Base-by-base conservation (phyloP, 1,140 invertebrate species). In the Pristionchus pacificus region DNA sequence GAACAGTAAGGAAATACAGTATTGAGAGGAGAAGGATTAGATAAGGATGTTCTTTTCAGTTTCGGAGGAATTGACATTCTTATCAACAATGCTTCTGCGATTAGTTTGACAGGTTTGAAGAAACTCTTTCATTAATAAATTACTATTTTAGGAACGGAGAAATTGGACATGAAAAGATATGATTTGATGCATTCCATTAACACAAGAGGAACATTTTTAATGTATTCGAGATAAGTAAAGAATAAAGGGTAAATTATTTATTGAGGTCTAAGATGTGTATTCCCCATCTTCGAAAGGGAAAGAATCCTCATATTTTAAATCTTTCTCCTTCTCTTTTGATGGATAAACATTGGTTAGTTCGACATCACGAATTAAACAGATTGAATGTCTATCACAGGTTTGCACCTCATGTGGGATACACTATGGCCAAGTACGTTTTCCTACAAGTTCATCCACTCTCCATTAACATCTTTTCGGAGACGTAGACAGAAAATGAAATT, bases 31-130 rank as follows among this genome's bases (percentile, higher is more conserved):
- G n/a, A n/a, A n/a, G n/a, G n/a, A n/a, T n/a, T n/a, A n/a, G n/a
- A n/a, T n/a, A n/a, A n/a, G n/a, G n/a, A n/a, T n/a, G n/a, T n/a
- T n/a, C n/a, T n/a, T n/a, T n/a, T n/a, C n/a, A n/a, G n/a, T n/a
- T 98, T 98, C 87, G 95, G 95, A 62, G 93, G 93, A 2, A 96
- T 98, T 80, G 95, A 98, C 84, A 91, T 97, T 75, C 79, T 88
- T 1, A 75, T 87, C 13, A 87, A 88, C 78, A 87, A 87, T 79
- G 87, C 86, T 32, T 85, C 84, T 65, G 86, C 86, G 15, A 98
- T 98, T 77, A 91, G 89, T 27, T 86, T 97, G 38, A 49, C 38
- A 10, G 38, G 38, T 49, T 49, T 19, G 38, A 10, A 10, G 38
- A 10, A 6, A 10, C 19, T 49, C 38, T 49, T 49, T 10, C 38